Percentiles rank a stretch among this genome's conserved stretches.
Evolutionary conservation across 2,888 invertebrate species (phyloP).

Genomic region (Eulithis prunata): DNA sequence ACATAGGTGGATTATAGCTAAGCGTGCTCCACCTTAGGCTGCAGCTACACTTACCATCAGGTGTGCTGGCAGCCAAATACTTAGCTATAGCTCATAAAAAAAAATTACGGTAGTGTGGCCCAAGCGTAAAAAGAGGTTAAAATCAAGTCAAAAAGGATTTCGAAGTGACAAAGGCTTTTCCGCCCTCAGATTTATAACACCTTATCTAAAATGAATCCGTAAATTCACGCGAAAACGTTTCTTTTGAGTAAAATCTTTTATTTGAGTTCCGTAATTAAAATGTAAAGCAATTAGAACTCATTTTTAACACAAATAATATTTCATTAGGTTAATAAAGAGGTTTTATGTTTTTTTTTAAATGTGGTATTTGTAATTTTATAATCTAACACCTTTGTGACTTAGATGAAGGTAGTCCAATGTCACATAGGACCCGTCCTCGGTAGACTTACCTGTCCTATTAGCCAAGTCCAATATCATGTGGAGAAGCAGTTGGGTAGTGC

Average conservation of each 20-base stretch:
- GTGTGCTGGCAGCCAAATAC: too few species aligned
- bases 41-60: too few species aligned
- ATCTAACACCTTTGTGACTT: too few species aligned
- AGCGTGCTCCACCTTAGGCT: too few species aligned
- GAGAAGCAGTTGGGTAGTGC: too few species aligned
- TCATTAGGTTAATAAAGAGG: background rate
- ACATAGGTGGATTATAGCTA: too few species aligned
- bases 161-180: constrained; percentile 21
- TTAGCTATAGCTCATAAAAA: too few species aligned
- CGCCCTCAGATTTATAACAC: constrained; percentile 44
- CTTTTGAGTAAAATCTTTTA: constrained; percentile 34
- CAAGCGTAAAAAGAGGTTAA: background rate
- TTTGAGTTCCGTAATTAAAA: constrained; percentile 30
- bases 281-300: constrained; percentile 27
- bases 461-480: too few species aligned
- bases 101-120: too few species aligned
- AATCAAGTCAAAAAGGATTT: background rate
- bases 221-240: constrained; percentile 42
- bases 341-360: background rate
- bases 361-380: background rate
- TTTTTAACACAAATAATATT: constrained; percentile 5
- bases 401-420: too few species aligned
- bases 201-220: constrained; percentile 55
- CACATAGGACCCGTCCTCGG: too few species aligned
- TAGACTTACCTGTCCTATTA: too few species aligned